Evolutionary conservation across 1,140 invertebrate species (phyloP).

Genomic region (Chlorops oryzae): DNA sequence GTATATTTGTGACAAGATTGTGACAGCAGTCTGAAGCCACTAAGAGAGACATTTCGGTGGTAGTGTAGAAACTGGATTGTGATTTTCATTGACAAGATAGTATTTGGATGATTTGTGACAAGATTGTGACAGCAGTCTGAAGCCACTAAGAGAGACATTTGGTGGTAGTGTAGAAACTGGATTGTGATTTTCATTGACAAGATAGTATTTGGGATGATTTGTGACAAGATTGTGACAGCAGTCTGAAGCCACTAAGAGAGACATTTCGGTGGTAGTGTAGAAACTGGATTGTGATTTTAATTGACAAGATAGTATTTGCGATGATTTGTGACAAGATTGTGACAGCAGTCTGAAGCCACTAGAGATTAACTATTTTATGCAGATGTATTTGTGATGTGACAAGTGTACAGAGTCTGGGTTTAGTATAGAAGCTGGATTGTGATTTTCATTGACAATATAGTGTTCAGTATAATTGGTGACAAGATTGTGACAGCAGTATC

Average conservation of each 20-base stretch:
- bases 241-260: neutral
- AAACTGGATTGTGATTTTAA: conserved; percentile 23
- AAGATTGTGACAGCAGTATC: too few species aligned
- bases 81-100: neutral
- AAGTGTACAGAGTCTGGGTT: neutral
- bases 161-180: neutral
- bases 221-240: too few species aligned
- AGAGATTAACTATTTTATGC: too few species aligned
- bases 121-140: too few species aligned
- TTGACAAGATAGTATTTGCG: conserved; percentile 18
- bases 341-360: conserved; percentile 19
- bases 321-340: conserved; percentile 15
- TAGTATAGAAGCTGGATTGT: neutral
- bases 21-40: neutral
- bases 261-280: conserved; percentile 16
- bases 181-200: conserved; percentile 4
- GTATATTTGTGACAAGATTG: conserved; percentile 24
- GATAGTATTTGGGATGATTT: too few species aligned
- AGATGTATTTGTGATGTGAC: too few species aligned
- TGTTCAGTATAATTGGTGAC: conserved; percentile 15
- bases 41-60: neutral
- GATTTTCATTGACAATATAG: neutral
- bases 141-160: conserved; percentile 16
- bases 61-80: neutral
- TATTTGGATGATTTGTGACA: conserved; percentile 18